phyloP scores from a whole-genome alignment of 2,113 vertebrate species.

The Hypomesus transpacificus region DNA sequence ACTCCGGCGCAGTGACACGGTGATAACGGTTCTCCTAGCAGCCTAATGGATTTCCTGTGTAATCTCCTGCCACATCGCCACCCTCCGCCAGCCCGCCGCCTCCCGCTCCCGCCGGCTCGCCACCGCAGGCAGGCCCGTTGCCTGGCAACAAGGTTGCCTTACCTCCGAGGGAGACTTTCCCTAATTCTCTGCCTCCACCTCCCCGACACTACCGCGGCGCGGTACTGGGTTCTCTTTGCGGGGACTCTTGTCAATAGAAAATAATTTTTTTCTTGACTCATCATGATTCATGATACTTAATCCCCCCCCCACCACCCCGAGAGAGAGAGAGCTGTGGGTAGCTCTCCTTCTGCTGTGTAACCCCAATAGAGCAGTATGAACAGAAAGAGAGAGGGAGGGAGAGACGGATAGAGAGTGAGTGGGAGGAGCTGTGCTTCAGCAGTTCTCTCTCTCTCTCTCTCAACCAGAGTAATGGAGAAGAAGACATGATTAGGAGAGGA shows the following conservation, averaged over 20 bases:
- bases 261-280: no score
- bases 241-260: no score
- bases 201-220: background rate
- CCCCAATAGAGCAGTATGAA: no score
- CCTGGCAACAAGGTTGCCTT: constrained; percentile 12
- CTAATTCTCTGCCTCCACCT: constrained; percentile 1
- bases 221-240: no score
- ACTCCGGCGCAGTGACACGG: background rate
- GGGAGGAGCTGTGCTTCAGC: no score
- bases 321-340: no score
- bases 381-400: constrained; percentile 1
- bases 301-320: no score
- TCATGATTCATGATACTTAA: no score
- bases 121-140: constrained; percentile 2
- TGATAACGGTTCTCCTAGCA: no score
- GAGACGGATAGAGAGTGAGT: background rate
- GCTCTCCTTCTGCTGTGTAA: no score
- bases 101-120: background rate
- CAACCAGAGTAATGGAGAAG: constrained; percentile 6
- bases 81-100: background rate
- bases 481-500: background rate
- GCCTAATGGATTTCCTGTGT: constrained; percentile 1
- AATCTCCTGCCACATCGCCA: constrained; percentile 5
- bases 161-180: constrained; percentile 6
- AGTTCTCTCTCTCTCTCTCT: no score